A percentile compares a stretch with the other conserved stretches of the same genome.
Evolutionary conservation across 2,113 vertebrate genomes (phyloP).

Genomic region (Guaruba guarouba): DNA sequence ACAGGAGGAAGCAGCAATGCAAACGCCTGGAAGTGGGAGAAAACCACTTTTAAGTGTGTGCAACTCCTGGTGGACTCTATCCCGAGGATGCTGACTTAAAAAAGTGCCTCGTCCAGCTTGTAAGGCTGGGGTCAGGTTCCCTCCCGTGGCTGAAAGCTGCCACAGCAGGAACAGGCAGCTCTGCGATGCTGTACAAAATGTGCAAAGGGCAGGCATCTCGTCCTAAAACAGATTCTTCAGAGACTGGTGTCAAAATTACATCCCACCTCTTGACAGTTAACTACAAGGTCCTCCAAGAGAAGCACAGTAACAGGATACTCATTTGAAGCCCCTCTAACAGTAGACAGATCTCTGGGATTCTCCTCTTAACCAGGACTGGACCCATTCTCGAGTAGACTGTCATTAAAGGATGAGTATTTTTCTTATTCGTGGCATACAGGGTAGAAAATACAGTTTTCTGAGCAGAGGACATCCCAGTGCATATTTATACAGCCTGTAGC

Average conservation of each 20-base stretch:
- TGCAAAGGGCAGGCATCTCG: rapidly evolving
- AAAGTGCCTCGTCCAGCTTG: neutral
- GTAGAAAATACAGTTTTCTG: neutral
- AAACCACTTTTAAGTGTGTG: neutral
- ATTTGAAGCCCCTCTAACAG: neutral
- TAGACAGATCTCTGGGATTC: neutral
- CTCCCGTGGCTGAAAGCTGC: slow-evolving; percentile 19
- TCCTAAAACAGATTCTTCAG: neutral
- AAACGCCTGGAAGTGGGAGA: neutral
- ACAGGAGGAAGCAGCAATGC: neutral
- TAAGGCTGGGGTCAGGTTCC: neutral
- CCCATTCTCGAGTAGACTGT: neutral
- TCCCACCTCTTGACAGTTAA: neutral
- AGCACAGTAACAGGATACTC: neutral
- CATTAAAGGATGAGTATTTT: neutral
- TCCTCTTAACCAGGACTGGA: neutral
- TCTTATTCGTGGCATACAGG: neutral
- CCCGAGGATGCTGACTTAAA: neutral
- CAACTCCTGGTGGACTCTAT: neutral
- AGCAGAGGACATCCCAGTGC: rapidly evolving
- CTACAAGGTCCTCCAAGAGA: neutral
- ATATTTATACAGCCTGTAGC: neutral
- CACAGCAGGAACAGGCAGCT: slow-evolving; percentile 4
- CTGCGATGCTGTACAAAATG: rapidly evolving
- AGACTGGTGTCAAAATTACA: rapidly evolving